These are phyloP conservation scores for Caenorhabditis becei DNA, from an alignment of 2,888 invertebrate species.

Conservation along the genomic window DNA sequence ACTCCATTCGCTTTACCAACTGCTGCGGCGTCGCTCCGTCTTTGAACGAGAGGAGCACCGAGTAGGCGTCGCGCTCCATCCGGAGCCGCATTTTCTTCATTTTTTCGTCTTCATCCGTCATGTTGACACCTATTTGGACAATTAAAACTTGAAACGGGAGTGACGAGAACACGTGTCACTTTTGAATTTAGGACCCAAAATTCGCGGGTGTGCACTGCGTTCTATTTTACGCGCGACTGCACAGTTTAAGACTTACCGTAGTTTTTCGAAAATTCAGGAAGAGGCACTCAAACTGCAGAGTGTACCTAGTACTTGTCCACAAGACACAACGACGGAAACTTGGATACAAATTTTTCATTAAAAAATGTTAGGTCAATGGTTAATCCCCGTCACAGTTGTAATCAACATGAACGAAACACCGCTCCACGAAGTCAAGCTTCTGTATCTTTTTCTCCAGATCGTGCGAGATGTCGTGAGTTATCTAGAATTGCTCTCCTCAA, in stretches of 20 bases:
- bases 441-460: conserved; percentile 83
- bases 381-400: conserved; percentile 78
- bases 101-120: conserved; percentile 3
- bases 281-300: too few relatives aligned
- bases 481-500: conserved; percentile 40
- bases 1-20: conserved; percentile 6
- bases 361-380: too few relatives aligned
- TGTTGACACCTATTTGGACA: neutral
- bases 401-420: conserved; percentile 77
- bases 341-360: too few relatives aligned
- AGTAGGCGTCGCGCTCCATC: conserved; percentile 8
- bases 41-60: conserved; percentile 8
- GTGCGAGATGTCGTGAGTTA: conserved; percentile 82
- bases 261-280: too few relatives aligned
- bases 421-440: conserved; percentile 75
- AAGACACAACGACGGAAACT: too few relatives aligned
- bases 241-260: too few relatives aligned
- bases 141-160: too few relatives aligned
- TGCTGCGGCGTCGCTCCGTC: conserved; percentile 4
- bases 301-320: too few relatives aligned
- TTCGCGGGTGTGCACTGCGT: too few relatives aligned
- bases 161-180: too few relatives aligned
- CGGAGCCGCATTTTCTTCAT: neutral
- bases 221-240: too few relatives aligned
- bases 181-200: neutral